Conservation (phyloP, 2,888 invertebrate species). For the Ephialtes manifestator region DNA sequence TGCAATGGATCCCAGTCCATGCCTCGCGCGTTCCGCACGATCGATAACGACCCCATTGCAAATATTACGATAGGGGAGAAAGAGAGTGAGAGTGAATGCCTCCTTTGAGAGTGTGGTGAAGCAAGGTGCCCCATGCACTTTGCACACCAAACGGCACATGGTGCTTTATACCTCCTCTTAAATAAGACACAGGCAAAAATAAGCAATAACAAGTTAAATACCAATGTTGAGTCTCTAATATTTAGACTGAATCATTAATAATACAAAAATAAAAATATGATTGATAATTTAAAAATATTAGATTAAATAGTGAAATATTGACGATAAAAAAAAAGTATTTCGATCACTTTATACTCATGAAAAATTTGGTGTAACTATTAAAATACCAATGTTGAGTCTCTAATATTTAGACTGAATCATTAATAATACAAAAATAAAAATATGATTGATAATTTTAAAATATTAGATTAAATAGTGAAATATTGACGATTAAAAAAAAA, state of each 20-base stretch:
- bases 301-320: too few species aligned
- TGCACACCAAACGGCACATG: constrained; percentile 33
- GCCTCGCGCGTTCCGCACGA: constrained; percentile 72
- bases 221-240: too few species aligned
- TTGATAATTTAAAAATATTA: too few species aligned
- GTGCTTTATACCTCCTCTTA: not conserved
- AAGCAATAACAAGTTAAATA: not conserved
- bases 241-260: constrained; percentile 5
- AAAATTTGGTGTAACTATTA: too few species aligned
- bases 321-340: too few species aligned
- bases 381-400: not conserved
- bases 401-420: not conserved
- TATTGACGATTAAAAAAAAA: too few species aligned
- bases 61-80: constrained; percentile 74
- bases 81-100: constrained; percentile 43
- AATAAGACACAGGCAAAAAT: not conserved
- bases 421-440: constrained; percentile 16
- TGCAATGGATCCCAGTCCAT: constrained; percentile 64
- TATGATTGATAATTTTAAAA: not conserved
- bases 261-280: constrained; percentile 10
- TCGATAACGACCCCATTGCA: constrained; percentile 80
- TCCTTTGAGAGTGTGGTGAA: constrained; percentile 30
- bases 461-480: too few species aligned
- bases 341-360: too few species aligned
- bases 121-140: constrained; percentile 63